Base-by-base conservation (phyloP, 2,797 vertebrate genomes). In the Cynopterus sphinx region DNA sequence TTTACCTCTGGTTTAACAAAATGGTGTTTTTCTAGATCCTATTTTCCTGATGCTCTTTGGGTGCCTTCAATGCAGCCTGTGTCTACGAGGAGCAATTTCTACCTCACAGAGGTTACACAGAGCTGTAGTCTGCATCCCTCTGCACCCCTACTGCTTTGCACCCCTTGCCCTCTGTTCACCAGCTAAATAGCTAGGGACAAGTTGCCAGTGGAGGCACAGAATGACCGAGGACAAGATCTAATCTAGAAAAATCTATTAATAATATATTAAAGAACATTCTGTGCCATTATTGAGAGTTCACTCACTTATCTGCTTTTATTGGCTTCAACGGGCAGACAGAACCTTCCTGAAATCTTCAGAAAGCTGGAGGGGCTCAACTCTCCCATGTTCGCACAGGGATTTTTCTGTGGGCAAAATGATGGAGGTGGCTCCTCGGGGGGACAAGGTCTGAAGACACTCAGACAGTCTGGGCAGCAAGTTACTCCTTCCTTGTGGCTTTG, bases 221-320 rank as follows among this genome's bases (percentile, higher is more conserved):
- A 96, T 90, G 74, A 91, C 49, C 10, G 15, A 90, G 39, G 51
- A 51, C 46, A 74, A 41, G 19, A 96, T 70, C 82, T 21, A 86
- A 67, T 85, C 78, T 83, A 94, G 94, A 95, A 84, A 71, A 82
- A 49, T 13, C 41, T 96, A 94, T 97, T 95, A 96, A 81, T 91
- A 96, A 90, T 0, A 88, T 16, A 84, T 83, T 79, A 96, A 96
- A 94, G 82, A 74, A 28, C 5, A 87, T 19, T 92, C 91, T 89
- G 75, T 89, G 75, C 87, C 63, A 68, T 94, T 85, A 65, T 95
- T 94, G 51, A 87, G 51, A 70, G 36, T 21, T 75, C 19, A 36
- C 39, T 85, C 57, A 49, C 16, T 53, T 33, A 11, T 36, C 41
- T 68, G 75, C 1, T 94, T 88, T 96, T 94, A 93, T 75, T 93